Base-by-base conservation (phyloP, 2,888 invertebrate species). In the Sinelater perroti region DNA sequence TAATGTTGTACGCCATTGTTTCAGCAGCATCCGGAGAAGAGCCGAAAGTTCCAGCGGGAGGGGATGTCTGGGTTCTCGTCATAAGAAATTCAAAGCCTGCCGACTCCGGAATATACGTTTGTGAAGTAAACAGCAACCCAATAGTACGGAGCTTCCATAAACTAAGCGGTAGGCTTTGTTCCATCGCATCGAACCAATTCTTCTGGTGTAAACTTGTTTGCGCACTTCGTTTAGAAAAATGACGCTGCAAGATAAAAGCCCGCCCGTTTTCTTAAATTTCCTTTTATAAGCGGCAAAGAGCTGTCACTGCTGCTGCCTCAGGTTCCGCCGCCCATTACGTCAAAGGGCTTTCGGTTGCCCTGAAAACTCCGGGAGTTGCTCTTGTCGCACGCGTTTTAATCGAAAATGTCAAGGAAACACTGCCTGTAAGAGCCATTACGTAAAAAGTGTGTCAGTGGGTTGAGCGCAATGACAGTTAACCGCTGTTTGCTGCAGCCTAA, bases 11-110 rank as follows among this genome's bases (percentile, higher is more conserved):
- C 36, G 33, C 53, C 36, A 51, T 55, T 60, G 60, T 69, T 70
- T 16, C 70, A 62, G 66, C 61, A 42, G 44, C 67, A 10, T 73
- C 73, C 42, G 75, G 65, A n/a, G 73, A 72, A 61, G 70, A 64
- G 26, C 52, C 73, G 20, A 68, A 67, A 46, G 66, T 76, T 40
- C 72, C 77, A 36, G 81, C 82, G 71, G 91, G 89, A 1, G 91
- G 91, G 0, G 91, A 91, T 72, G 91, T 92, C 10, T 93, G 92
- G 92, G 91, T 93, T 31, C 81, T 93, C 42, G 86, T 90, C 61
- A 90, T 93, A 70, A 87, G 87, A 72, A 80, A 84, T 11, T 85
- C 88, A 10, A 86, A 83, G 69, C 79, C 86, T 0, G 81, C 85
- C 0, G 93, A 93, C 73, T 85, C 90, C 0, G 92, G 91, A 1